Evolutionary conservation across 2,113 vertebrate species (phyloP), one percentile per base, ranked within the genome.

Genomic region (Ibidorhyncha struthersii): DNA sequence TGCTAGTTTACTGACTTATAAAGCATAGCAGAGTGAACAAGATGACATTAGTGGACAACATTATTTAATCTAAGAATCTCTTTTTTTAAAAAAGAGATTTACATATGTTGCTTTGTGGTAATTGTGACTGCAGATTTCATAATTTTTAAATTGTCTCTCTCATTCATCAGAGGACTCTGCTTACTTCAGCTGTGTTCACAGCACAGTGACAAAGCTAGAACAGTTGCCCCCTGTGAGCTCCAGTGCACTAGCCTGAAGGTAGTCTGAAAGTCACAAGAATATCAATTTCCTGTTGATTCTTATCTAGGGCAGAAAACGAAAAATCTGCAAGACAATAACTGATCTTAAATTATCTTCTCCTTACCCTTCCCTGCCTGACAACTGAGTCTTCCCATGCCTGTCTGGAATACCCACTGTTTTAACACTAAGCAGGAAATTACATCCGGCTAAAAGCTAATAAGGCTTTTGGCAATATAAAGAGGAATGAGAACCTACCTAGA

Each of bases 1-100:
- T 96, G 52, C 43, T 96, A 78, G 94, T 96, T 98, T 96, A 69
- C 81, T 92, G 49, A 93, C 97, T 97, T 96, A 83, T 7, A 61
- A 84, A 90, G 63, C 67, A 56, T 62, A 90, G 43, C 62, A 38
- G 18, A 89, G 21, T 53, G 74, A 95, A 93, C 72, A 82, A 56
- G 49, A 21, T 2, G 30, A 84, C 80, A 65, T 93, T 56, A 94
- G 82, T 62, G 81, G 74, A 84, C 34, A 89, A 47, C 85, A 49
- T 69, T 92, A 69, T 69, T 89, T 72, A 56, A 85, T 84, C 41
- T 53, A 59, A 82, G 49, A 49, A 78, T 40, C 17, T 41, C 26
- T 50, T 30, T 23, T 19, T 19, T 74, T 41, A 56, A 53, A 1
- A 32, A 63, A 36, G 4, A 62, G 4, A 34, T 11, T 45, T 67